Percentiles rank a stretch among this genome's conserved stretches.
phyloP scores from a whole-genome alignment of 2,113 vertebrate species.

The Menura novaehollandiae region DNA sequence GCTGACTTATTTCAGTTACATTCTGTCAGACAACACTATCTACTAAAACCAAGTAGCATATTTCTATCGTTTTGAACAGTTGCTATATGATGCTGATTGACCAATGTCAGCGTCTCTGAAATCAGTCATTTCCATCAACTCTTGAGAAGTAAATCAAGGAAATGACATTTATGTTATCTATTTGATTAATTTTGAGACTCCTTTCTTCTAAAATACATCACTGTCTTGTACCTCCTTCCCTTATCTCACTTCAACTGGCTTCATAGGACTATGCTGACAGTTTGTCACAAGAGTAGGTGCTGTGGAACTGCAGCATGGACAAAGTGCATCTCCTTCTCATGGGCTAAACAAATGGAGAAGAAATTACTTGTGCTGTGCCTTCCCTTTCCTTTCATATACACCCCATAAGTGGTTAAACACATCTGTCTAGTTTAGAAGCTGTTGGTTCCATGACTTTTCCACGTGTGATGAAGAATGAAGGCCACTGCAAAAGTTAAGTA shows the following conservation, averaged over 20 bases:
- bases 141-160: not conserved
- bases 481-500: not conserved
- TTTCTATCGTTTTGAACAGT: not conserved
- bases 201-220: not conserved
- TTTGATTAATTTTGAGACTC: not conserved
- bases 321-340: not conserved
- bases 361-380: not conserved
- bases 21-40: not conserved
- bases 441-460: not conserved
- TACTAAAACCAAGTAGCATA: not conserved
- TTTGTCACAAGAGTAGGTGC: not conserved
- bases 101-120: not conserved
- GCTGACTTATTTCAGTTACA: not conserved
- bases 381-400: not conserved
- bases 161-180: not conserved
- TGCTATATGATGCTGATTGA: not conserved
- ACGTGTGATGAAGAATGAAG: not conserved
- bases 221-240: not conserved
- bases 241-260: not conserved
- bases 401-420: not conserved
- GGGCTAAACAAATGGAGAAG: not conserved
- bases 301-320: not conserved
- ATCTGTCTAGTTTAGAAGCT: not conserved
- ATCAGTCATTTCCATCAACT: not conserved
- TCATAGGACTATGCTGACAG: not conserved